A percentile compares a stretch with the other conserved stretches of the same genome.
phyloP scores from a whole-genome alignment of 2,797 vertebrate genomes.

The Sebastes nivosus region DNA sequence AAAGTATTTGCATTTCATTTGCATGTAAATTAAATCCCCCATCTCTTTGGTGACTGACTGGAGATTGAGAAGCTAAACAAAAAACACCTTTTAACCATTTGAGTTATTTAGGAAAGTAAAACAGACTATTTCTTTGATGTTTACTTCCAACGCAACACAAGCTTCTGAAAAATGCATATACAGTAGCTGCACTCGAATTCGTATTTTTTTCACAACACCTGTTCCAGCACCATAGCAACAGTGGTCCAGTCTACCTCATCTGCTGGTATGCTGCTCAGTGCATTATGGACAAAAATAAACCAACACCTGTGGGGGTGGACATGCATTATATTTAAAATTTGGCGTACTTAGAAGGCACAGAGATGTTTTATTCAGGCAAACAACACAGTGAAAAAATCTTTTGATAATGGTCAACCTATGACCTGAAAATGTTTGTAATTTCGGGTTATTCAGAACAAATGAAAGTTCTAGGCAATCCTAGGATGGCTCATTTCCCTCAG shows the following conservation, averaged over 20 bases:
- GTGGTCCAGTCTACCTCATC: conserved; percentile 4
- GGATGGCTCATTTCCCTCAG: conserved; percentile 20
- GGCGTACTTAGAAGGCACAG: background rate
- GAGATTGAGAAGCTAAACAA: background rate
- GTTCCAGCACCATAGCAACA: conserved; percentile 40
- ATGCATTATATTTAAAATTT: background rate
- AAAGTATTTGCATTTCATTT: conserved; percentile 35
- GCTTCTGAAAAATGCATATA: conserved; percentile 4
- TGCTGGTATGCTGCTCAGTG: background rate
- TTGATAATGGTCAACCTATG: background rate
- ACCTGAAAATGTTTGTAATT: background rate
- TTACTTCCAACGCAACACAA: background rate
- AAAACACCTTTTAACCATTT: background rate
- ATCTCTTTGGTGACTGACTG: conserved; percentile 4
- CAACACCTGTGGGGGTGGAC: conserved; percentile 12
- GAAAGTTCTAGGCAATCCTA: background rate
- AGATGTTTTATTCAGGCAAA: background rate
- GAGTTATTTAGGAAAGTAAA: background rate
- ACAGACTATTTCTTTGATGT: background rate
- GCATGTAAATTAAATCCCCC: conserved; percentile 32
- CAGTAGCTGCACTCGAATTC: background rate
- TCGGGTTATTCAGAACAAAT: conserved; percentile 15
- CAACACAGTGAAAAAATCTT: background rate
- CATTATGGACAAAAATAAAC: conserved; percentile 17
- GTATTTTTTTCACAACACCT: background rate